Conservation (phyloP, 2,113 vertebrate genomes). For the Casuarius casuarius region DNA sequence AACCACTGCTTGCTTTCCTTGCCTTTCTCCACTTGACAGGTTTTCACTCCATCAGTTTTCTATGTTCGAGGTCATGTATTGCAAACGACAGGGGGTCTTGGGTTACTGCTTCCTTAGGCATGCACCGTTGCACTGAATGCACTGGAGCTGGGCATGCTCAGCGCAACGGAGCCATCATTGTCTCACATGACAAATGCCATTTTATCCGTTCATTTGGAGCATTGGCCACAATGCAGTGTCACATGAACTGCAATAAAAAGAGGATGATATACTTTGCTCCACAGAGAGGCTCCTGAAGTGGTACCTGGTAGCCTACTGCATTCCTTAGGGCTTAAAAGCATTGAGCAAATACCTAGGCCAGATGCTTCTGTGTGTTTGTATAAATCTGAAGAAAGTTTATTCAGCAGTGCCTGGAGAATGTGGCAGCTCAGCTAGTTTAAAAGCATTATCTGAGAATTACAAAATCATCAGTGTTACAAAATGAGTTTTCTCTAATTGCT, state of each 20-base stretch:
- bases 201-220: not conserved
- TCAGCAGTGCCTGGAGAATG: rapidly evolving
- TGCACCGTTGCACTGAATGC: not conserved
- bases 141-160: not conserved
- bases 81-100: rapidly evolving
- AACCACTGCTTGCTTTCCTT: not conserved
- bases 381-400: not conserved
- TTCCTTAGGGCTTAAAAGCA: not conserved
- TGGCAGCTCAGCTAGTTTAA: not conserved
- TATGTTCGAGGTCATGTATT: not conserved
- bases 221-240: not conserved
- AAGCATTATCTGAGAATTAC: not conserved
- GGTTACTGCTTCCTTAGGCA: not conserved
- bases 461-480: not conserved
- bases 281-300: not conserved
- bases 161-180: not conserved
- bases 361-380: not conserved
- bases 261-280: not conserved
- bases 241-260: not conserved
- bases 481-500: not conserved
- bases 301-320: not conserved
- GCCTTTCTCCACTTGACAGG: not conserved
- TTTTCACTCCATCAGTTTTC: not conserved
- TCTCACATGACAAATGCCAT: rapidly evolving
- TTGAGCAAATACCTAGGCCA: not conserved